phyloP scores from a whole-genome alignment of 2,888 invertebrate species.

The Campoletis raptor region DNA sequence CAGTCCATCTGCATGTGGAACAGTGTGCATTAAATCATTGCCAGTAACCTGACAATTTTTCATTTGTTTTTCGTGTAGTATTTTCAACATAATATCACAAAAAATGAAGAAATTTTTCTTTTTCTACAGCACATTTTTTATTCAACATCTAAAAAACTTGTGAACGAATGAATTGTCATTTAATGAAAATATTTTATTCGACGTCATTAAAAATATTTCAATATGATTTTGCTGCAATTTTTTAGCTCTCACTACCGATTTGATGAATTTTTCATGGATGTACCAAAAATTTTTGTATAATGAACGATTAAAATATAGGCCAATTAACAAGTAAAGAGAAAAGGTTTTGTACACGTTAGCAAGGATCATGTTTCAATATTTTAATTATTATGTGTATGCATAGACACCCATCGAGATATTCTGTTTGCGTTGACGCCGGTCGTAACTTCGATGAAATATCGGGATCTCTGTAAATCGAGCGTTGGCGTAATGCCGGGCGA shows the following conservation, averaged over 20 bases:
- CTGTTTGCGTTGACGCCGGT: background rate
- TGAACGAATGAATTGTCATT: too few species aligned
- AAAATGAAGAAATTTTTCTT: background rate
- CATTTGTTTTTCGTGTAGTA: background rate
- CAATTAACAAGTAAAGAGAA: background rate
- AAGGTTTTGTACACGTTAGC: background rate
- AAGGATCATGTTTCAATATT: slow-evolving; percentile 37
- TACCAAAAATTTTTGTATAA: background rate
- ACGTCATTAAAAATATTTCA: background rate
- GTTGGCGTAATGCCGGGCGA: slow-evolving; percentile 36
- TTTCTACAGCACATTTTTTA: background rate
- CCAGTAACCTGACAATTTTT: background rate
- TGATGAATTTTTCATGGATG: slow-evolving; percentile 14
- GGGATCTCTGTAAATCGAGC: slow-evolving; percentile 37
- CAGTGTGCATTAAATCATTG: background rate
- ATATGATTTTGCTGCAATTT: background rate
- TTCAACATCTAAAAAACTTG: too few species aligned
- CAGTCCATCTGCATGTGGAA: background rate
- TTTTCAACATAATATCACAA: background rate
- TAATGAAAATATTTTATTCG: too few species aligned
- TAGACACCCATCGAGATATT: background rate
- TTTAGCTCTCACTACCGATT: too few species aligned
- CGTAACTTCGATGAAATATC: slow-evolving; percentile 59
- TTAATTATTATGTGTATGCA: slow-evolving; percentile 11
- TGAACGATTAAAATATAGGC: slow-evolving; percentile 7